These are phyloP conservation scores for Brachionus paranguensis DNA, from an alignment of 1,140 invertebrate genomes.

Conservation along the genomic window DNA sequence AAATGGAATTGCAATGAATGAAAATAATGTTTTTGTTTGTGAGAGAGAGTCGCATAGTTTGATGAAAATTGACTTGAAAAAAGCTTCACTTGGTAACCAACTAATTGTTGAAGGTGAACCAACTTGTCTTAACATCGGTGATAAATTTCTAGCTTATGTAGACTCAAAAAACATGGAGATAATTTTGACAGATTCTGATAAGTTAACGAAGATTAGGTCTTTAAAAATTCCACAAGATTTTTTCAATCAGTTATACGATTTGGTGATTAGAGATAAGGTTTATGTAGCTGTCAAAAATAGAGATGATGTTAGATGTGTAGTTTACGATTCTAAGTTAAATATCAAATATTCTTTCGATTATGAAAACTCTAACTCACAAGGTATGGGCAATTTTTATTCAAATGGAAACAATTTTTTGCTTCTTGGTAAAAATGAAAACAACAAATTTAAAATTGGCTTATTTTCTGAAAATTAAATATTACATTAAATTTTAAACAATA, in stretches of 20 bases:
- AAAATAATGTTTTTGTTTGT: conserved; percentile 2
- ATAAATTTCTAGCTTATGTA: neutral
- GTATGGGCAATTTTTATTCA: neutral
- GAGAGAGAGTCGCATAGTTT: conserved; percentile 5
- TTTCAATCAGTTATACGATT: neutral
- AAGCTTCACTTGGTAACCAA: neutral
- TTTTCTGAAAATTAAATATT: neutral
- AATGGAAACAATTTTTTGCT: conserved; percentile 14
- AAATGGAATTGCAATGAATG: neutral
- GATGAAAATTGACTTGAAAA: conserved; percentile 20
- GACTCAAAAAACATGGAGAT: neutral
- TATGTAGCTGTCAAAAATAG: neutral
- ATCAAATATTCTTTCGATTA: conserved; percentile 26
- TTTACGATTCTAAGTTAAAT: conserved; percentile 17
- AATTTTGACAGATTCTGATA: neutral
- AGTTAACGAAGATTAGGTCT: neutral
- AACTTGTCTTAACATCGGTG: neutral
- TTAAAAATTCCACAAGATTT: conserved; percentile 1
- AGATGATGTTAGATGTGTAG: neutral
- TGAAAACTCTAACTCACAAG: conserved; percentile 18
- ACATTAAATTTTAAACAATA: neutral
- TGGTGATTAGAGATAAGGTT: neutral
- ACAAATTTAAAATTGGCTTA: conserved; percentile 4
- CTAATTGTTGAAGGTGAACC: neutral
- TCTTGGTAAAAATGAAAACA: neutral